phyloP scores from a whole-genome alignment of 2,888 invertebrate species.

The Matsumyia berberina region DNA sequence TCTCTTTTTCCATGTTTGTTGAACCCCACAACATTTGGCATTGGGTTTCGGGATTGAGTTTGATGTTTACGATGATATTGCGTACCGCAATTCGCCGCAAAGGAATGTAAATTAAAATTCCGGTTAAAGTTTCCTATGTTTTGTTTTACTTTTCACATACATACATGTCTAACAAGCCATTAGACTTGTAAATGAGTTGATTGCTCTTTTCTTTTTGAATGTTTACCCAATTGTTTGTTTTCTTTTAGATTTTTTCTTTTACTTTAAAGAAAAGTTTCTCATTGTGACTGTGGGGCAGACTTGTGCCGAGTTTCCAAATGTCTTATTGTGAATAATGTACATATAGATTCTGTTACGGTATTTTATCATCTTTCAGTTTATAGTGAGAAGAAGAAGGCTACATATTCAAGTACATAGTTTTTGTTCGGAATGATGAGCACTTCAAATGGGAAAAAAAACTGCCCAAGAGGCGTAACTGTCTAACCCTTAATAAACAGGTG shows the following conservation, averaged over 20 bases:
- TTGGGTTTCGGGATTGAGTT: slow-evolving; percentile 16
- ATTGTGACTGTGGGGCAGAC: slow-evolving; percentile 19
- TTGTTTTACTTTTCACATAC: slow-evolving; percentile 34
- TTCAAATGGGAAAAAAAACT: too few species aligned
- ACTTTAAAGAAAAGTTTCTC: slow-evolving; percentile 4
- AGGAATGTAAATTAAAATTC: slow-evolving; percentile 58
- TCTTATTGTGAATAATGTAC: neutral
- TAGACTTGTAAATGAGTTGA: slow-evolving; percentile 49
- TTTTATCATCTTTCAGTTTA: too few species aligned
- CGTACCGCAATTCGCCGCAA: slow-evolving; percentile 45
- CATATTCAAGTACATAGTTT: too few species aligned
- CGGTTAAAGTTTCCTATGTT: slow-evolving; percentile 22
- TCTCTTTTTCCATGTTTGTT: slow-evolving; percentile 26
- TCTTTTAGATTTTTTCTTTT: slow-evolving; percentile 13
- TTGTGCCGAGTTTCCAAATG: slow-evolving; percentile 8
- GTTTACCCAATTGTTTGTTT: slow-evolving; percentile 45
- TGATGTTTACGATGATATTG: slow-evolving; percentile 57
- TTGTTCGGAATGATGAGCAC: too few species aligned
- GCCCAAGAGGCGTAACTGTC: too few species aligned
- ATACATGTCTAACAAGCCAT: slow-evolving; percentile 30
- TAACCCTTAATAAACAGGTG: too few species aligned
- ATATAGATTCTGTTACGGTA: neutral
- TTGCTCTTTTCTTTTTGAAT: slow-evolving; percentile 17
- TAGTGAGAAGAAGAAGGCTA: too few species aligned
- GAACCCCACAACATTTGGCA: slow-evolving; percentile 34